phyloP scores from a whole-genome alignment of 2,888 invertebrate genomes.

The Thereva nobilitata region DNA sequence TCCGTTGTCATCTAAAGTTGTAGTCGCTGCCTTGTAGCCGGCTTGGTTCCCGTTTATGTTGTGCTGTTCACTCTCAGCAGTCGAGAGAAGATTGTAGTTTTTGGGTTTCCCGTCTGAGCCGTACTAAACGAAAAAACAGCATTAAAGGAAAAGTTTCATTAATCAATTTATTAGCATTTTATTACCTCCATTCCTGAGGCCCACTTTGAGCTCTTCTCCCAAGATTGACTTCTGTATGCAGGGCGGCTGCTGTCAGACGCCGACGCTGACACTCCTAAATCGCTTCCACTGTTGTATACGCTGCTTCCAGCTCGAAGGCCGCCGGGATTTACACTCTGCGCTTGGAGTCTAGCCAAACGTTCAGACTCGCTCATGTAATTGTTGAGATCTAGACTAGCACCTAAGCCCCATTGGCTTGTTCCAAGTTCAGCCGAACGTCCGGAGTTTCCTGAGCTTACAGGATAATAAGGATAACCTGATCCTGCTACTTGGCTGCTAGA shows the following conservation, averaged over 20 bases:
- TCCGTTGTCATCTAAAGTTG: slow-evolving; percentile 67
- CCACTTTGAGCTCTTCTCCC: slow-evolving; percentile 59
- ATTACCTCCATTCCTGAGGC: slow-evolving; percentile 55
- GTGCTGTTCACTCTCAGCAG: slow-evolving; percentile 56
- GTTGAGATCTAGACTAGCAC: slow-evolving; percentile 45
- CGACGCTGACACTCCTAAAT: slow-evolving; percentile 10
- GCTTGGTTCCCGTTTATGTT: slow-evolving; percentile 62
- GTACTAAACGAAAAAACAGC: slow-evolving; percentile 46
- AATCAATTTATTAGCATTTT: neutral
- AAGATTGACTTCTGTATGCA: slow-evolving; percentile 52
- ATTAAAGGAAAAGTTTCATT: neutral
- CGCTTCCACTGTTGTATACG: slow-evolving; percentile 42
- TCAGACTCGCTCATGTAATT: slow-evolving; percentile 53
- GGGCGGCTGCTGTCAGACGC: too few relatives aligned
- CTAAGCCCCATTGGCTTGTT: slow-evolving; percentile 40
- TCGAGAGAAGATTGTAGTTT: slow-evolving; percentile 55
- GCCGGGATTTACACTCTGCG: slow-evolving; percentile 46
- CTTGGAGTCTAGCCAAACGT: slow-evolving; percentile 52
- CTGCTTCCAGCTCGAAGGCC: slow-evolving; percentile 47
- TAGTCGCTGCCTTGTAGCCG: slow-evolving; percentile 62
- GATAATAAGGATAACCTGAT: neutral
- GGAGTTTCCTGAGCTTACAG: neutral
- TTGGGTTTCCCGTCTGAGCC: slow-evolving; percentile 54
- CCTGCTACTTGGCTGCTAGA: neutral
- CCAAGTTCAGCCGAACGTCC: slow-evolving; percentile 17